Conservation (phyloP, 2,888 invertebrate species). For the Ptychoptera albimana region DNA sequence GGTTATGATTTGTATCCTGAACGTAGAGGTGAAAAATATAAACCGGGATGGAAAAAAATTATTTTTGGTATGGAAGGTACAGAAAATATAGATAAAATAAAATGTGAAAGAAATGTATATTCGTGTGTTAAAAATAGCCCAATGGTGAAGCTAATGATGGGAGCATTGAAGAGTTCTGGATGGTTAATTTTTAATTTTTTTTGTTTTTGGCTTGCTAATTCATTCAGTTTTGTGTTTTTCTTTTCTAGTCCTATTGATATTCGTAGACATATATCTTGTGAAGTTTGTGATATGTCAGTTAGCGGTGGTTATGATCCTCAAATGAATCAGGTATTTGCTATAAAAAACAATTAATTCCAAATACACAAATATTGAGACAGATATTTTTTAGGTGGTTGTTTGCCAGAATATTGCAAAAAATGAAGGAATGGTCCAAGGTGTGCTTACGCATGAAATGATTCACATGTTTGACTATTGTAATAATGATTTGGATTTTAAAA, state of each 20-base stretch:
- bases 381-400: slow-evolving; percentile 41
- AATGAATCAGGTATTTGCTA: slow-evolving; percentile 42
- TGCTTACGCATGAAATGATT: slow-evolving; percentile 82
- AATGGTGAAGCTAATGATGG: slow-evolving; percentile 70
- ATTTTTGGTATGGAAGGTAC: slow-evolving; percentile 49
- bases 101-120: slow-evolving; percentile 67
- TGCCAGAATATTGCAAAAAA: slow-evolving; percentile 71
- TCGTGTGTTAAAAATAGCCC: slow-evolving; percentile 61
- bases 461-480: slow-evolving; percentile 94
- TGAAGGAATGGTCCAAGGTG: slow-evolving; percentile 57
- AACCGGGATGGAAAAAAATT: slow-evolving; percentile 36
- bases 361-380: slow-evolving; percentile 17
- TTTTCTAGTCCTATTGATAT: slow-evolving; percentile 61
- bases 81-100: slow-evolving; percentile 51
- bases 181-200: slow-evolving; percentile 38
- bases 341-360: slow-evolving; percentile 21
- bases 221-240: too few relatives aligned
- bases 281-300: slow-evolving; percentile 67
- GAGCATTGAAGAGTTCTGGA: slow-evolving; percentile 62
- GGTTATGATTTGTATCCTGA: slow-evolving; percentile 76
- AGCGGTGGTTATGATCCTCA: slow-evolving; percentile 84
- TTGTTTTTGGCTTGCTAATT: slow-evolving; percentile 5
- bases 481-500: slow-evolving; percentile 73
- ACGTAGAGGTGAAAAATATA: slow-evolving; percentile 43
- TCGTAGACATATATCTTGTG: slow-evolving; percentile 79